Base-by-base conservation (phyloP, 1,140 invertebrate genomes). In the Listronotus oregonensis region DNA sequence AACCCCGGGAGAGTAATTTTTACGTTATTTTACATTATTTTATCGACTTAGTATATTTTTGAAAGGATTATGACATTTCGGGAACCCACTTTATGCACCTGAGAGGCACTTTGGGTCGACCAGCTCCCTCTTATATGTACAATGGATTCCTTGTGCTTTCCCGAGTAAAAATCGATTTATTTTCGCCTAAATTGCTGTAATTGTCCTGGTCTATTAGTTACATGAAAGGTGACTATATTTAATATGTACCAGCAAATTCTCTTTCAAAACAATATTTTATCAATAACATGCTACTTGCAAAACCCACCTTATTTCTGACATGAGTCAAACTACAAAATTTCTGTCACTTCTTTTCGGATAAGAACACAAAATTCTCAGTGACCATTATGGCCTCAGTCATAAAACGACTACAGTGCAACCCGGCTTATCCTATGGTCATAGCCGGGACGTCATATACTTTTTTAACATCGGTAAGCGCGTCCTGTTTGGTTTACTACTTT, bases 371-470 rank as follows among this genome's bases (percentile, higher is more conserved):
- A 56, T 64, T 64, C 18, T 14, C 9, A 49, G 31, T 64, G 32
- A 44, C 17, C 18, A 61, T 15, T 6, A 64, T 64, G 62, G 46
- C 44, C 14, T 37, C 14, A 4, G 8, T 58, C n/a, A 40, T 58
- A 15, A 37, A 51, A 40, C 37, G 34, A 44, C n/a, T 50, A 6
- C 11, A 51, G 42, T 18, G 44, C 21, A 27, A 61, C 32, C 64
- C 56, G 18, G 17, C 17, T 5, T 61, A 55, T 34, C 50, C 64
- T 5, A 0, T 43, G 11, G 27, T 60, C 9, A 14, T 66, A 1
- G 64, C 64, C 10, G 57, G 32, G 6, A 5, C 37, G 14, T 52
- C 64, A 5, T 66, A 66, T 27, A 49, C n/a, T n/a, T 3, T 60
- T 10, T 39, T 66, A 31, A 31, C 64, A 7, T 1, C 27, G 1